Conservation (phyloP, 2,113 vertebrate species). For the Malurus alboscapulatus region DNA sequence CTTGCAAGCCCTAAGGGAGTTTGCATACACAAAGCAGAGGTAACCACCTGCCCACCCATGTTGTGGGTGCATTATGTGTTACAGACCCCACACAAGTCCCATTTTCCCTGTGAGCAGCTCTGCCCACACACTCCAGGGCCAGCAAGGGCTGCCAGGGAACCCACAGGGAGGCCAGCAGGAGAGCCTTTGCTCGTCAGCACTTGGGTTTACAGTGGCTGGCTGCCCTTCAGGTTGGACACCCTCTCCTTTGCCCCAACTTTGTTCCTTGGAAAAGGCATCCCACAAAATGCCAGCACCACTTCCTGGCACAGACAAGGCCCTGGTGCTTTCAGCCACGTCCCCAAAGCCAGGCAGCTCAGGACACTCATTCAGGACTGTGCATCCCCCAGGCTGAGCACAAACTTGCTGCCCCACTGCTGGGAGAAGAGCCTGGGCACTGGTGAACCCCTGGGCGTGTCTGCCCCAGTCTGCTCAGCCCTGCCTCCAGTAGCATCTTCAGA, state of each 20-base stretch:
- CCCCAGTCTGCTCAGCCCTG: background rate
- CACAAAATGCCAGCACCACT: background rate
- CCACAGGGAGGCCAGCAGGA: background rate
- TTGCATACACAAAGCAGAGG: background rate
- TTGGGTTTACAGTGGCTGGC: background rate
- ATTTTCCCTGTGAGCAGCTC: background rate
- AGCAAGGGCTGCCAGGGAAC: background rate
- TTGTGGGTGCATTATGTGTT: background rate
- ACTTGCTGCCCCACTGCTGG: background rate
- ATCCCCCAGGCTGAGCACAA: background rate
- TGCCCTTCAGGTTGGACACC: background rate
- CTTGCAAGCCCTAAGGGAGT: background rate
- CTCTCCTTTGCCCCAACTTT: background rate
- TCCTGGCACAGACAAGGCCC: background rate
- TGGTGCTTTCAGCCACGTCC: background rate
- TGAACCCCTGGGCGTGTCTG: background rate
- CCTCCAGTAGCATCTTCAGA: background rate
- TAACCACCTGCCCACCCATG: background rate
- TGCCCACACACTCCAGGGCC: background rate
- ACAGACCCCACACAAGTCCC: background rate
- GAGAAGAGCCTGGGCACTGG: background rate
- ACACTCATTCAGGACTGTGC: rapidly evolving
- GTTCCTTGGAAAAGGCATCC: background rate
- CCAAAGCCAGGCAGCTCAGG: background rate
- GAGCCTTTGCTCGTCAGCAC: background rate